Evolutionary conservation across 2,888 invertebrate species (phyloP).

Genomic region (Epirrhoe alternata): DNA sequence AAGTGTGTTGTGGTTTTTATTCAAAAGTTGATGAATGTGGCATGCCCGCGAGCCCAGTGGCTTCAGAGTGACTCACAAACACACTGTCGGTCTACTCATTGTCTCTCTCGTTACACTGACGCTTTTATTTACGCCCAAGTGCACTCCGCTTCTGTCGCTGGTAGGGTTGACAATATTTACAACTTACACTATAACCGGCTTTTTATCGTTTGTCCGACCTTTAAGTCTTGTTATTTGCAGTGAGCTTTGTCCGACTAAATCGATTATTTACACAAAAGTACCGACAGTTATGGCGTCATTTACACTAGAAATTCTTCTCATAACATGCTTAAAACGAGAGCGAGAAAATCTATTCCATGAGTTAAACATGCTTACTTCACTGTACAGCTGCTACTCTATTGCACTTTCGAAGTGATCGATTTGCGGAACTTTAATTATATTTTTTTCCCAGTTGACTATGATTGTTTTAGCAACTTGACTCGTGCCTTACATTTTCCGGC

Average conservation of each 20-base stretch:
- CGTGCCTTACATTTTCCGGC: neutral
- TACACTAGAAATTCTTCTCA: no score
- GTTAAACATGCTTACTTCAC: no score
- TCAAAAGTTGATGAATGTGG: conserved; percentile 36
- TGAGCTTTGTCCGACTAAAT: no score
- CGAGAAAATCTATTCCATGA: no score
- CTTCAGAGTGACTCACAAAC: conserved; percentile 76
- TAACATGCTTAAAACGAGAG: no score
- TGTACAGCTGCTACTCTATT: no score
- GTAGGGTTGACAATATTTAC: conserved; percentile 15
- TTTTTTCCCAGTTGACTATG: no score
- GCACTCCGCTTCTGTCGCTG: conserved; percentile 76
- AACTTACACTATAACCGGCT: neutral
- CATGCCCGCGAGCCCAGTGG: conserved; percentile 65
- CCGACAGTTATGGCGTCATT: no score
- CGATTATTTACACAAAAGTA: no score
- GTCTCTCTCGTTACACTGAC: conserved; percentile 78
- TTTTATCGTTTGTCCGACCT: conserved; percentile 2
- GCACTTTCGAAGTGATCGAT: no score
- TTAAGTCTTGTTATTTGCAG: neutral
- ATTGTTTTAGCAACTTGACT: neutral
- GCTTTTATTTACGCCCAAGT: conserved; percentile 84
- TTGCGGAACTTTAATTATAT: no score
- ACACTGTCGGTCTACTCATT: conserved; percentile 80
- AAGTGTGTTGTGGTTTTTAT: conserved; percentile 27